Evolutionary conservation across 1,140 invertebrate genomes (phyloP), one percentile per base, ranked within the genome.

Genomic region (Anoplolepis gracilipes): DNA sequence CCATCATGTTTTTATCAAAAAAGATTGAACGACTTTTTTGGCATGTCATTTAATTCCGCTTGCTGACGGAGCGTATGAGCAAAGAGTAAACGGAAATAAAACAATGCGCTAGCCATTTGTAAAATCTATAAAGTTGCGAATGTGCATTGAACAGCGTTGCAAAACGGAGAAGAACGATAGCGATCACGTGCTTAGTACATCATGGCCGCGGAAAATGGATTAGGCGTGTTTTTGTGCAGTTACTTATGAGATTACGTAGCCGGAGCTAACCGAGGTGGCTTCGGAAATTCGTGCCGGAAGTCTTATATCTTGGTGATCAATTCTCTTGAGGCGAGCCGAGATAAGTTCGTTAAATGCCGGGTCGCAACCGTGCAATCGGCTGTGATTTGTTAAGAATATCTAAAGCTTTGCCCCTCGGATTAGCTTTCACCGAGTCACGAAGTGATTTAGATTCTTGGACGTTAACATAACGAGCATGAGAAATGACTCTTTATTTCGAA

Each of bases 151-250:
- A 64, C 36, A 25, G 28, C 46, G 36, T 59, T 81, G 42, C 49
- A 46, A 42, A 78, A 57, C 42, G 59, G 46, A 28, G 76, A 16
- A 36, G n/a, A 65, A 75, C 59, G 87, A 87, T 89, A 76, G 73
- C 57, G 84, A 89, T 89, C 85, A 59, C 78, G 67, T 53, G 53
- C 65, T 70, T 64, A 22, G 36, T 33, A 11, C 19, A 70, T 59
- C 36, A 55, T 61, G 46, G 84, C 55, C 36, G 59, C 64, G 76
- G 87, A 69, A 89, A 89, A 89, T 89, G 86, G 87, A 89, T 89
- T 89, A 87, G 65, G 67, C 87, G 67, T 89, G 88, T 89, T 89
- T 89, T 89, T 89, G 88, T 76, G 87, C 72, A 73, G 87, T 89
- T 89, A 89, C 87, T 89, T 89, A 87, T 76, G 70, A 61, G 77